These are phyloP conservation scores for Eubasilissa regina DNA, from an alignment of 1,140 invertebrate genomes.

Conservation along the genomic window DNA sequence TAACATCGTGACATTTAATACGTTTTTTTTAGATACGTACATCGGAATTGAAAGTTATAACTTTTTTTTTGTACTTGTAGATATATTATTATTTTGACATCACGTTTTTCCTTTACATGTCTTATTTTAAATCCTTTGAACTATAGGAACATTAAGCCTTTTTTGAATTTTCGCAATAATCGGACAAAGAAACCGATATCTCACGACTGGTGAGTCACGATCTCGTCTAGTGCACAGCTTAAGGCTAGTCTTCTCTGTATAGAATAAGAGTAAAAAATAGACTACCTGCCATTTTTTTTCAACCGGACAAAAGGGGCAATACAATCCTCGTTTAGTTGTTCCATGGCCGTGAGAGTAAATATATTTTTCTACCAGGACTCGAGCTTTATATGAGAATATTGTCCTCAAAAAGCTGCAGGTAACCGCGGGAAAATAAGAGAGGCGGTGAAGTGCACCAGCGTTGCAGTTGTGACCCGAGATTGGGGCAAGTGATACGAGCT, in stretches of 20 bases:
- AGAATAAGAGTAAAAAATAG: not conserved
- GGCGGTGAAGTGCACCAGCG: slow-evolving; percentile 29
- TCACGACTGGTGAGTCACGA: slow-evolving; percentile 41
- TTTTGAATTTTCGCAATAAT: slow-evolving; percentile 9
- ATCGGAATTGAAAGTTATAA: too few species aligned
- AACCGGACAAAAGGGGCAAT: not conserved
- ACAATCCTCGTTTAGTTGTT: not conserved
- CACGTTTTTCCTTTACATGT: slow-evolving; percentile 1
- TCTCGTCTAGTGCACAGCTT: slow-evolving; percentile 34
- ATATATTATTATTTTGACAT: too few species aligned
- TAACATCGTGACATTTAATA: too few species aligned
- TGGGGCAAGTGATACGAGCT: slow-evolving; percentile 19
- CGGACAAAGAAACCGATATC: slow-evolving; percentile 33
- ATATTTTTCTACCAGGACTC: not conserved
- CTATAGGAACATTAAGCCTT: slow-evolving; percentile 9
- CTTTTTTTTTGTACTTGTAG: too few species aligned
- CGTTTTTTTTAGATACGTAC: too few species aligned
- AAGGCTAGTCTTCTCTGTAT: not conserved
- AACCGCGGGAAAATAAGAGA: slow-evolving; percentile 30
- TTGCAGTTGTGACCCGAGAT: slow-evolving; percentile 36
- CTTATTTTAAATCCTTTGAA: slow-evolving; percentile 4
- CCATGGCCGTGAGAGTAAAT: not conserved
- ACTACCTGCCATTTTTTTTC: not conserved
- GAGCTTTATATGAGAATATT: not conserved
- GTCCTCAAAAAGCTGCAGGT: slow-evolving; percentile 3